phyloP scores from a whole-genome alignment of 2,113 vertebrate species.

The Cricetomys ansorgei region DNA sequence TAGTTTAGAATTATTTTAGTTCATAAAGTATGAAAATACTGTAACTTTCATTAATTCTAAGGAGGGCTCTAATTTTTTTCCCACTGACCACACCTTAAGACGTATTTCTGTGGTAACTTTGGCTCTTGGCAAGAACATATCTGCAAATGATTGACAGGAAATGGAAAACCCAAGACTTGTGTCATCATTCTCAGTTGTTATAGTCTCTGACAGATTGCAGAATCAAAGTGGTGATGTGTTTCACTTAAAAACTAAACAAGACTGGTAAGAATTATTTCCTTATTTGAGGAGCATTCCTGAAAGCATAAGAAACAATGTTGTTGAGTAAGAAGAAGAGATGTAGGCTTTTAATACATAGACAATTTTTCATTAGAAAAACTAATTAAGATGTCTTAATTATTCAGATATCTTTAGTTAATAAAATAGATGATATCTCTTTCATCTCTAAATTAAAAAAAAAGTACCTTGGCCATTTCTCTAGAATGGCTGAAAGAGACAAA shows the following conservation, averaged over 20 bases:
- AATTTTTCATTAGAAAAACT: not conserved
- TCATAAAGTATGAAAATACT: not conserved
- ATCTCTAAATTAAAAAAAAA: not conserved
- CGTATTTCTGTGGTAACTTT: not conserved
- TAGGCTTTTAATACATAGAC: not conserved
- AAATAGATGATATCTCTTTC: not conserved
- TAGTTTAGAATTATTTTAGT: conserved; percentile 1
- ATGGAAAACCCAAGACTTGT: conserved; percentile 4
- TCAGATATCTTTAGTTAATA: not conserved
- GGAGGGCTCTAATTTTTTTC: not conserved
- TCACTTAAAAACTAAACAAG: conserved; percentile 25
- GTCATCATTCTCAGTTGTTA: conserved; percentile 37
- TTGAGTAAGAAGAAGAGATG: not conserved
- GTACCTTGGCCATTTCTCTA: not conserved
- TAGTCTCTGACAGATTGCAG: not conserved
- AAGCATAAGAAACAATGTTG: not conserved
- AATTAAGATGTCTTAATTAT: not conserved
- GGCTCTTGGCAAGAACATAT: conserved; percentile 8
- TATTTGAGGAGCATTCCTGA: not conserved
- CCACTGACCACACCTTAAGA: not conserved
- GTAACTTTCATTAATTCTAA: not conserved
- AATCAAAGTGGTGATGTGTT: not conserved
- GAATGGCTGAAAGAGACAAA: not conserved
- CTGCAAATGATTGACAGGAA: conserved; percentile 18
- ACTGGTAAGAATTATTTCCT: not conserved